These are phyloP conservation scores for Salvator merianae DNA, from an alignment of 2,113 vertebrate species.

Conservation along the genomic window DNA sequence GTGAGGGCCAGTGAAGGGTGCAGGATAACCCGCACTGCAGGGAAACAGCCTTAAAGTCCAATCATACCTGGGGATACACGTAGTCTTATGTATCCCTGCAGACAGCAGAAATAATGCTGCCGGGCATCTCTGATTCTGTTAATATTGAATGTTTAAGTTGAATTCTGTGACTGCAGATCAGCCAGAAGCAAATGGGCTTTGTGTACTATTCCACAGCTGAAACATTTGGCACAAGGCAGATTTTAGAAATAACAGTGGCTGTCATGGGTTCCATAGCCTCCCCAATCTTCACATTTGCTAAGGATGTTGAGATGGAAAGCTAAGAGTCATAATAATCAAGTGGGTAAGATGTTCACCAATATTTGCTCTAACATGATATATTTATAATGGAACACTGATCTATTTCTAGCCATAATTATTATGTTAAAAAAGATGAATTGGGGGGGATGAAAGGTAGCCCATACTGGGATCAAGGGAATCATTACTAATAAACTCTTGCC, in stretches of 20 bases:
- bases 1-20: no score
- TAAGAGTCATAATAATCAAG: neutral
- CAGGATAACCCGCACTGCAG: no score
- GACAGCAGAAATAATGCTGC: no score
- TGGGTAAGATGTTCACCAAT: neutral
- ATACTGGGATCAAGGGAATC: constrained; percentile 18
- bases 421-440: neutral
- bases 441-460: neutral
- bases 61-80: no score
- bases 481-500: constrained; percentile 1
- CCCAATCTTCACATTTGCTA: neutral
- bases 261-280: neutral
- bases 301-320: neutral
- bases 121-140: neutral
- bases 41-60: no score
- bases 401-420: neutral
- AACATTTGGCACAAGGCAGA: no score
- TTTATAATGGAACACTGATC: neutral
- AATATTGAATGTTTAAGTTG: neutral
- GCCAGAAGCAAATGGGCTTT: no score
- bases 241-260: neutral
- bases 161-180: neutral
- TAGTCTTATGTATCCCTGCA: neutral
- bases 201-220: no score
- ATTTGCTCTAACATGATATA: neutral